phyloP scores from a whole-genome alignment of 2,888 invertebrate species.

The Dicranocentrus wangi region DNA sequence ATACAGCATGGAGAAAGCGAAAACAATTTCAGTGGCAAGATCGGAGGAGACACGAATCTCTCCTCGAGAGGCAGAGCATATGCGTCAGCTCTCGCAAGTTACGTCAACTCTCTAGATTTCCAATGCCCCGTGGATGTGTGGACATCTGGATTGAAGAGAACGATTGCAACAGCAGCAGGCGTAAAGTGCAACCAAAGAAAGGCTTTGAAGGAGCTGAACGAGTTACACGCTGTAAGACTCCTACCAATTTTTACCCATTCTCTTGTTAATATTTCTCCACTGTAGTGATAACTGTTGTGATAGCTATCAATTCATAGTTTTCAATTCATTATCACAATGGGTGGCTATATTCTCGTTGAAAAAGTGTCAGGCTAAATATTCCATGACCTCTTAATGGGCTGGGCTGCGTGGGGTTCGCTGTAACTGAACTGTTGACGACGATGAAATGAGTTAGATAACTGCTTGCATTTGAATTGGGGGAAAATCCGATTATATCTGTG shows the following conservation, averaged over 20 bases:
- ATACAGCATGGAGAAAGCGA: slow-evolving; percentile 96
- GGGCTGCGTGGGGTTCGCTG: too few species aligned
- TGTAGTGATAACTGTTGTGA: too few species aligned
- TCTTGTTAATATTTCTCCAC: too few species aligned
- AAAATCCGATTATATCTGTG: too few species aligned
- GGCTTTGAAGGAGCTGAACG: slow-evolving; percentile 90
- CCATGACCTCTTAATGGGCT: too few species aligned
- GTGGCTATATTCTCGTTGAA: too few species aligned
- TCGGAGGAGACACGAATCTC: slow-evolving; percentile 91
- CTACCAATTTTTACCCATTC: neutral
- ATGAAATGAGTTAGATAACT: too few species aligned
- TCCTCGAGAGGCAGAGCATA: slow-evolving; percentile 88
- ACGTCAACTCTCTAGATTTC: slow-evolving; percentile 81
- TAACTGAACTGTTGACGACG: too few species aligned
- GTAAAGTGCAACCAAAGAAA: slow-evolving; percentile 77
- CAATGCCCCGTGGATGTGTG: slow-evolving; percentile 87
- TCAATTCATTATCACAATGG: too few species aligned
- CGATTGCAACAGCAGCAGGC: slow-evolving; percentile 89
- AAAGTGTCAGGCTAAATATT: too few species aligned
- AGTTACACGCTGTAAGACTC: slow-evolving; percentile 89
- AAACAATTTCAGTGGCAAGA: slow-evolving; percentile 90
- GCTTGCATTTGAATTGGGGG: too few species aligned
- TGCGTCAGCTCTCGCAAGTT: slow-evolving; percentile 83
- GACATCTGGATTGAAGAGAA: slow-evolving; percentile 91
- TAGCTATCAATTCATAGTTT: too few species aligned